Evolutionary conservation across 2,113 vertebrate species (phyloP).

Genomic region (Syngnathus floridae): DNA sequence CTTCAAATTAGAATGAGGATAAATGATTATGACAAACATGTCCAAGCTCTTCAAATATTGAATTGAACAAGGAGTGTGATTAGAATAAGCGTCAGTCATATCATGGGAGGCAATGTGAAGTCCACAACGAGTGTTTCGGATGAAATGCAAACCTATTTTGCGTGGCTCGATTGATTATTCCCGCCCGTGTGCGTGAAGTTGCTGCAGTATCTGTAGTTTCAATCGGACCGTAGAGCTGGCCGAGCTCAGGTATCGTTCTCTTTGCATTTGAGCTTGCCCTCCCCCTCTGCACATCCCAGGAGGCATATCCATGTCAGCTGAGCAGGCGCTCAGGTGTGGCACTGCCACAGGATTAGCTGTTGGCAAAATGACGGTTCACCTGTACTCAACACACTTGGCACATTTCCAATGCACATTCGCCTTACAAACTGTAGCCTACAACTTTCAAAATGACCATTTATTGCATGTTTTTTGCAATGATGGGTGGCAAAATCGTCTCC

Average conservation of each 20-base stretch:
- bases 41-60: neutral
- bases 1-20: neutral
- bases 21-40: neutral
- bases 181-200: neutral
- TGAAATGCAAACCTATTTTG: no score
- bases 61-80: neutral
- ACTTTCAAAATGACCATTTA: neutral
- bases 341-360: constrained; percentile 29
- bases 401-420: neutral
- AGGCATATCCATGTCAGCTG: constrained; percentile 58
- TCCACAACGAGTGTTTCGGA: no score
- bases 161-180: neutral
- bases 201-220: constrained; percentile 10
- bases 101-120: no score
- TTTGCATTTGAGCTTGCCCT: constrained; percentile 11
- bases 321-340: constrained; percentile 43
- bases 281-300: constrained; percentile 16
- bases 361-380: constrained; percentile 3
- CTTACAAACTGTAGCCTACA: neutral
- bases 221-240: constrained; percentile 38
- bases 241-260: constrained; percentile 47
- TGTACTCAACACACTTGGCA: neutral
- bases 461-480: no score
- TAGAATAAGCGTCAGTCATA: no score
- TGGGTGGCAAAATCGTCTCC: no score